Conservation (phyloP, 2,113 vertebrate genomes). For the Alethe diademata region DNA sequence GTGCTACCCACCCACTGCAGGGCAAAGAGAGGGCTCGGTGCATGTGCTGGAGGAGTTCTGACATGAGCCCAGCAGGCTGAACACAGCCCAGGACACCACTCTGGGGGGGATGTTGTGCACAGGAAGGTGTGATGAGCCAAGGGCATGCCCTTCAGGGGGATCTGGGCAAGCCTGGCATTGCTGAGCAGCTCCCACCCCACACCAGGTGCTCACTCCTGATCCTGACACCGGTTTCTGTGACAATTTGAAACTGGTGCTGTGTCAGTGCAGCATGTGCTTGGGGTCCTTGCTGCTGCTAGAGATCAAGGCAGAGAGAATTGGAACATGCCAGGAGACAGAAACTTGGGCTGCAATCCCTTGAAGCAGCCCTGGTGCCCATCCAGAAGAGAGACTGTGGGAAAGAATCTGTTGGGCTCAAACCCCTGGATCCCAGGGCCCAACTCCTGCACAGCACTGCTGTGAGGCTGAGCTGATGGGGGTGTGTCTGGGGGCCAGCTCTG, state of each 20-base stretch:
- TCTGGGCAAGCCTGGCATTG: neutral
- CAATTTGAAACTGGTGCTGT: neutral
- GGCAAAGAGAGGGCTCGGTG: neutral
- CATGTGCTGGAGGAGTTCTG: neutral
- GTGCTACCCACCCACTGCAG: neutral
- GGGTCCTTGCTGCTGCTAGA: neutral
- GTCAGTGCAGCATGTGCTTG: fast-evolving
- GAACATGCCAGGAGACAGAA: neutral
- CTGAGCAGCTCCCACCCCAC: neutral
- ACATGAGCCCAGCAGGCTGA: neutral
- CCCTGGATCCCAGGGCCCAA: neutral
- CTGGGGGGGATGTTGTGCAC: fast-evolving
- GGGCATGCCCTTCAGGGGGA: neutral
- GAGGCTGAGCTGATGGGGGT: neutral
- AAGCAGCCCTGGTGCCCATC: neutral
- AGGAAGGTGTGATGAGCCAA: neutral
- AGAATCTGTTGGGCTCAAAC: neutral
- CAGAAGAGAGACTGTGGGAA: neutral
- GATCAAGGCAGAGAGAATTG: neutral
- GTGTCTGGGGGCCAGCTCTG: neutral
- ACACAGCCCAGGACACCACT: neutral
- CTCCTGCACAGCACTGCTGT: neutral
- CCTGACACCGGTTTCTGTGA: neutral
- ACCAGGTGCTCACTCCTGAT: neutral
- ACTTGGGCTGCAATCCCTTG: neutral